Evolutionary conservation across 2,888 invertebrate species (phyloP).

Genomic region (Eudemis profundana): DNA sequence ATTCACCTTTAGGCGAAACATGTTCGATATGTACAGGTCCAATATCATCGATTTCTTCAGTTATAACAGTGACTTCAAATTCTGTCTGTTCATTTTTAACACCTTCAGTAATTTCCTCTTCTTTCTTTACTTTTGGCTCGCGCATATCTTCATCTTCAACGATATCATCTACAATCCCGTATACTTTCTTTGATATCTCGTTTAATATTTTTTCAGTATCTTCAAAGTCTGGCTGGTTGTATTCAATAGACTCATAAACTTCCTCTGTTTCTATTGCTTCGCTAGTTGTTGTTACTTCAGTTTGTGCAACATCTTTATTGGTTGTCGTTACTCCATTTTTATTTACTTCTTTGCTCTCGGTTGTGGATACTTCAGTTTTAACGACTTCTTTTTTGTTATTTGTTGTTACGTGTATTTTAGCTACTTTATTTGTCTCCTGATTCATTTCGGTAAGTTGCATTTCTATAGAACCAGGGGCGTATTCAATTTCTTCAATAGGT

Average conservation of each 20-base stretch:
- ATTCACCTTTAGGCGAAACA: conserved; percentile 24
- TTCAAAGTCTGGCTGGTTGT: conserved; percentile 44
- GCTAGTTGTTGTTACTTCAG: conserved; percentile 23
- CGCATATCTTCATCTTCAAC: conserved; percentile 42
- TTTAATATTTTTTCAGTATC: conserved; percentile 38
- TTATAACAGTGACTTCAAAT: conserved; percentile 69
- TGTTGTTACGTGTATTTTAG: conserved; percentile 37
- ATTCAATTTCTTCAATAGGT: conserved; percentile 44
- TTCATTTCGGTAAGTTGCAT: conserved; percentile 46
- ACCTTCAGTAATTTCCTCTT: conserved; percentile 30
- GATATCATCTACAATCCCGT: conserved; percentile 50
- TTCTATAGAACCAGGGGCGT: conserved; percentile 46
- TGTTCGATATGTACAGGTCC: conserved; percentile 50
- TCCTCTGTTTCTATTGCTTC: conserved; percentile 43
- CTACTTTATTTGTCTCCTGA: conserved; percentile 44
- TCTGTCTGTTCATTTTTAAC: conserved; percentile 24
- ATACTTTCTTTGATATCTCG: conserved; percentile 40
- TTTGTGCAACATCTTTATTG: conserved; percentile 37
- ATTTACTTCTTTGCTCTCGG: neutral
- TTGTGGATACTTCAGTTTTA: conserved; percentile 35
- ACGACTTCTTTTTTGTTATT: conserved; percentile 25
- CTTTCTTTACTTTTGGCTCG: conserved; percentile 8
- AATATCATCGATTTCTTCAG: conserved; percentile 68
- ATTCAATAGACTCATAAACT: conserved; percentile 30
- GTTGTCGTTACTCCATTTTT: neutral